Base-by-base conservation (phyloP, 2,797 vertebrate species). In the Silurus lanzhouensis region DNA sequence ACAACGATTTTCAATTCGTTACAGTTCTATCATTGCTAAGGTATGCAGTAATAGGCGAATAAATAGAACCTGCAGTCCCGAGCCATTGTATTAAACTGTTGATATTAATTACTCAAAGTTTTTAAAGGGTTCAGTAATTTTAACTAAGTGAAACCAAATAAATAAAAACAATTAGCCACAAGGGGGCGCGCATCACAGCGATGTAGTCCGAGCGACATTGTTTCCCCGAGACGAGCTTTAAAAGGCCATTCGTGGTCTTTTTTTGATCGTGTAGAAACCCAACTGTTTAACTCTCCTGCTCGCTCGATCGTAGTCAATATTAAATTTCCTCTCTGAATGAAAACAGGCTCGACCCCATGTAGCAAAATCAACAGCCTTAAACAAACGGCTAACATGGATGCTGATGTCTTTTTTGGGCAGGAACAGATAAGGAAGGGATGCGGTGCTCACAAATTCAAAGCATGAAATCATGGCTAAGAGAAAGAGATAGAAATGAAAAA, bases 301-400 rank as follows among this genome's bases (percentile, higher is more conserved):
- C 14, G 38, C 58, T 80, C 60, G 38, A 64, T 64, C n/a, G 60
- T 46, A 38, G 44, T 80, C 60, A 80, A 48, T 80, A 64, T 64
- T 63, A 80, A 64, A 64, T 80, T 80, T 80, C 77, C 60, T 63
- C 38, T 80, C 60, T 9, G 60, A 64, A 80, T 64, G 38, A 64
- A 48, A 80, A 80, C 58, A 63, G 17, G 60, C 60, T 22, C 8
- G 58, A 79, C 58, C 31, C 20, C 31, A 7, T 63, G 31, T 63
- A 48, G 14, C 58, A 78, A 78, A 22, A 61, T 78, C 76, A 61
- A 61, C 58, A 78, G 76, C 27, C 57, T 38, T n/a, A 61, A 78
- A 78, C 76, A 44, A 44, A 78, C 22, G 31, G 19, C 20, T 61
- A 78, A 78, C 76, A 25, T 22, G 0, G 22, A 6, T 17, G 14